These are phyloP conservation scores for Tyria jacobaeae DNA, from an alignment of 2,888 invertebrate species.

Conservation along the genomic window DNA sequence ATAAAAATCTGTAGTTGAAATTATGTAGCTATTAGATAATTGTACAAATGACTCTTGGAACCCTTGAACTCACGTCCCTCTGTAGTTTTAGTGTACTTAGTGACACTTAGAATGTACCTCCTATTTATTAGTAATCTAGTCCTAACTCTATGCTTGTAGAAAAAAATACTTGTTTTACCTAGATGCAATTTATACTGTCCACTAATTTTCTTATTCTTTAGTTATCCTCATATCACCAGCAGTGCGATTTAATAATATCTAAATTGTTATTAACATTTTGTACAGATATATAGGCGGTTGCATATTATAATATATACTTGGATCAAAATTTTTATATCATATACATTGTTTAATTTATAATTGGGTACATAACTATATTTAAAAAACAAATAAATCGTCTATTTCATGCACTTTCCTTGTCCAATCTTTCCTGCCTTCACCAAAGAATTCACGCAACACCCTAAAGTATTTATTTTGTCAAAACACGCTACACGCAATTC, in stretches of 20 bases:
- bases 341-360: no score
- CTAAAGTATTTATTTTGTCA: constrained; percentile 59
- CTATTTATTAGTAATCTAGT: constrained; percentile 47
- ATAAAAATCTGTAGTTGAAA: constrained; percentile 65
- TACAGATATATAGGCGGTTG: no score
- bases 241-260: constrained; percentile 13
- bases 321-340: no score
- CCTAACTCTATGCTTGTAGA: constrained; percentile 39
- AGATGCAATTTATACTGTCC: constrained; percentile 24
- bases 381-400: no score
- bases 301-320: no score
- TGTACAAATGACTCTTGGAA: constrained; percentile 77
- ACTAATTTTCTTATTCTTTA: constrained; percentile 10
- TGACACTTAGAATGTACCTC: constrained; percentile 55
- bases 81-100: constrained; percentile 70
- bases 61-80: constrained; percentile 85
- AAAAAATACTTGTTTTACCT: constrained; percentile 21
- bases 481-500: constrained; percentile 84
- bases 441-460: constrained; percentile 59
- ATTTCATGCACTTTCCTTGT: constrained; percentile 27
- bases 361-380: no score
- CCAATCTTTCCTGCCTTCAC: constrained; percentile 23
- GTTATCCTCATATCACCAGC: constrained; percentile 23
- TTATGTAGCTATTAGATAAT: constrained; percentile 69
- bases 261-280: no score